phyloP scores from a whole-genome alignment of 1,140 invertebrate genomes.

The Belonocnema kinseyi region DNA sequence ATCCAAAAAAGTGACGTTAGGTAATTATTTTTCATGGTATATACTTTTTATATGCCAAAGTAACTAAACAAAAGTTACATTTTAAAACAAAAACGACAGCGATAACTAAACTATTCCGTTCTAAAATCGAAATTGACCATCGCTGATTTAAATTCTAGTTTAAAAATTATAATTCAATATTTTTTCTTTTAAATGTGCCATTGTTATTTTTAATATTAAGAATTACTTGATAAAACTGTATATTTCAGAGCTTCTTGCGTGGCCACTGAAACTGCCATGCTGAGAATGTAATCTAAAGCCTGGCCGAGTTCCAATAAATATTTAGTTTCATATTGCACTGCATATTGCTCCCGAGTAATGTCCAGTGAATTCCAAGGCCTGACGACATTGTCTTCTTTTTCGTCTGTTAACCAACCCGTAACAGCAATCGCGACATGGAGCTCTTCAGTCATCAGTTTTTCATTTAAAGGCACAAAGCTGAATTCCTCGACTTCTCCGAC shows the following conservation, averaged over 20 bases:
- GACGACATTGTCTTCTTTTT: conserved; percentile 73
- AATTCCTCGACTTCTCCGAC: conserved; percentile 85
- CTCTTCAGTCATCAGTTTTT: conserved; percentile 64
- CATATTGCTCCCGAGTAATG: conserved; percentile 83
- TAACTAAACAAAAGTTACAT: too few relatives aligned
- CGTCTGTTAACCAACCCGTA: conserved; percentile 81
- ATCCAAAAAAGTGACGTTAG: too few relatives aligned
- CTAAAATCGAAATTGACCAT: too few relatives aligned
- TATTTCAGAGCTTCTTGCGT: conserved; percentile 86
- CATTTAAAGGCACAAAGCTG: conserved; percentile 78
- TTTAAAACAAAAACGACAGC: too few relatives aligned
- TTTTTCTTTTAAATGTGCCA: background rate
- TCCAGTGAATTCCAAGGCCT: conserved; percentile 79
- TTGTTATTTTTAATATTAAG: conserved; percentile 31
- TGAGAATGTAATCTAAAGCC: conserved; percentile 81
- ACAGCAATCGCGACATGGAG: conserved; percentile 82
- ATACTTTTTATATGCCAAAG: too few relatives aligned
- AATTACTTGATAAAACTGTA: conserved; percentile 81
- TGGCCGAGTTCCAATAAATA: conserved; percentile 82
- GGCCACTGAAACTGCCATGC: conserved; percentile 81
- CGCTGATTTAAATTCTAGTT: background rate
- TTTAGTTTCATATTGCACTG: conserved; percentile 81
- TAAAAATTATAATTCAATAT: too few relatives aligned
- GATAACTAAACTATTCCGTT: too few relatives aligned
- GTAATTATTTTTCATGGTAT: too few relatives aligned